phyloP scores from a whole-genome alignment of 2,888 invertebrate genomes.

The Ormyrus labotus region DNA sequence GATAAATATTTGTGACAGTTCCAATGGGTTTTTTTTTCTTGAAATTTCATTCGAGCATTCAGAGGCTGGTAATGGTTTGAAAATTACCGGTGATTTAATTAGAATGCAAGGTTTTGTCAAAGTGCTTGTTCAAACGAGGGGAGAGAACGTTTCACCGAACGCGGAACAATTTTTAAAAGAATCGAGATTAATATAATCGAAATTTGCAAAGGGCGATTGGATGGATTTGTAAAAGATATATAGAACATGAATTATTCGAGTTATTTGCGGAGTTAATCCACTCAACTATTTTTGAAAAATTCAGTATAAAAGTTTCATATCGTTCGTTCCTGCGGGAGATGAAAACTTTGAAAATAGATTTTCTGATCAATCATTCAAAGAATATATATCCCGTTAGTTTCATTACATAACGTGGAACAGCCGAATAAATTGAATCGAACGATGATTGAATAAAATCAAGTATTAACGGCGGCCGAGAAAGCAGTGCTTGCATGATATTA shows the following conservation, averaged over 20 bases:
- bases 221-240: background rate
- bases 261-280: background rate
- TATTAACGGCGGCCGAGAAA: background rate
- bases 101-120: too few relatives aligned
- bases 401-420: background rate
- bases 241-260: constrained; percentile 10
- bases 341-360: constrained; percentile 6
- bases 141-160: too few relatives aligned
- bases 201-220: background rate
- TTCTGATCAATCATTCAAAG: constrained; percentile 5
- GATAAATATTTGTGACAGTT: too few relatives aligned
- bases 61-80: too few relatives aligned
- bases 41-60: too few relatives aligned
- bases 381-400: constrained; percentile 10
- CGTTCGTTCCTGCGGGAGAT: background rate
- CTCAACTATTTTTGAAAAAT: background rate
- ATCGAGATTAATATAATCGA: constrained; percentile 10
- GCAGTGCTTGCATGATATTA: background rate
- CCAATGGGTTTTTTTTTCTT: too few relatives aligned
- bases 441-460: constrained; percentile 9
- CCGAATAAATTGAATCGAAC: background rate
- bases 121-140: too few relatives aligned
- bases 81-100: too few relatives aligned
- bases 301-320: constrained; percentile 7
- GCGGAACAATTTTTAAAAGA: background rate